These are phyloP conservation scores for Halcyon badia DNA, from an alignment of 2,797 vertebrate species.

Conservation along the genomic window DNA sequence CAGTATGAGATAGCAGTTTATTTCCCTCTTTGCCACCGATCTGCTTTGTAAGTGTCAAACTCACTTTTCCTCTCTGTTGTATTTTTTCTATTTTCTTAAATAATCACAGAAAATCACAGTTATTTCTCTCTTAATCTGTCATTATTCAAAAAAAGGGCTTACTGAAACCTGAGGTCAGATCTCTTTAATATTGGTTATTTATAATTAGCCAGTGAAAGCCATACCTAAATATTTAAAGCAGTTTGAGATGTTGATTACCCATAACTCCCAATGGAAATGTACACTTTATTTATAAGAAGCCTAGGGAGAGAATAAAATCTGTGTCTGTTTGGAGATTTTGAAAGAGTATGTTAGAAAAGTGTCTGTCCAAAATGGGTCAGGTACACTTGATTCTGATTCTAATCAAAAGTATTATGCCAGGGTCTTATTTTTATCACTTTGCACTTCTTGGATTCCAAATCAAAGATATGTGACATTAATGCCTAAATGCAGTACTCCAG, in stretches of 20 bases:
- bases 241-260: conserved; percentile 13
- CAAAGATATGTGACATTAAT: neutral
- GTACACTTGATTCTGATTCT: neutral
- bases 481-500: neutral
- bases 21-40: neutral
- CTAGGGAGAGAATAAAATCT: neutral
- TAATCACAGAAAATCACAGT: neutral
- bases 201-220: conserved; percentile 6
- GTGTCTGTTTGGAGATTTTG: neutral
- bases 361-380: neutral
- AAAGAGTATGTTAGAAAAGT: neutral
- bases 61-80: neutral
- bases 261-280: neutral
- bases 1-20: neutral
- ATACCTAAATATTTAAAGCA: conserved; percentile 38
- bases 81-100: neutral
- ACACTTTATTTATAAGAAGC: neutral
- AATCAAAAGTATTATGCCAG: neutral
- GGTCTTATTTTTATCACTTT: neutral
- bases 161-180: neutral
- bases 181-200: conserved; percentile 7
- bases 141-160: neutral
- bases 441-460: neutral
- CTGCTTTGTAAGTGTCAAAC: neutral
- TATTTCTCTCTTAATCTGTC: neutral